phyloP scores from a whole-genome alignment of 2,113 vertebrate genomes.

The Pseudolaguvia tuberculata region DNA sequence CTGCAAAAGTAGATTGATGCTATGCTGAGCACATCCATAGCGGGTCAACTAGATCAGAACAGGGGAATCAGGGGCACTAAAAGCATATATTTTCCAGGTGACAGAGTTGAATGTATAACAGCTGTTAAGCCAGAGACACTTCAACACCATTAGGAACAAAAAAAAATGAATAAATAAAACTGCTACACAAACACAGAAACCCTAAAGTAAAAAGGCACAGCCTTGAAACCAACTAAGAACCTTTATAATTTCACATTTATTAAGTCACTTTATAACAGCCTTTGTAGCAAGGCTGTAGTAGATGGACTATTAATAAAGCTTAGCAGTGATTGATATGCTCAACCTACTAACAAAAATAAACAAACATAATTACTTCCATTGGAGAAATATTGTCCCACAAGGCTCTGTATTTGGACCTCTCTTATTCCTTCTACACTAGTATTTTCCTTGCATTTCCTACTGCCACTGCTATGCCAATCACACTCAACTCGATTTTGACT shows the following conservation, averaged over 20 bases:
- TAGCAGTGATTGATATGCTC: not conserved
- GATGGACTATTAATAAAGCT: not conserved
- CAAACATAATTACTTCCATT: not conserved
- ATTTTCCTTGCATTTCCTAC: no score
- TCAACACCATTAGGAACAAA: not conserved
- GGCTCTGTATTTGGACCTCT: no score
- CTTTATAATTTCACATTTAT: not conserved
- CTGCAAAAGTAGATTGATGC: not conserved
- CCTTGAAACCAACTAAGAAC: not conserved
- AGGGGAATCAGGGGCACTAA: constrained; percentile 14
- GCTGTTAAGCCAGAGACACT: not conserved
- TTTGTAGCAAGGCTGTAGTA: not conserved
- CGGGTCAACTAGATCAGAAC: constrained; percentile 24
- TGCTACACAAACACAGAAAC: not conserved
- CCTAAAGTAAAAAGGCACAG: not conserved
- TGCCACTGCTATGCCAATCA: no score
- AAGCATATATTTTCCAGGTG: constrained; percentile 20
- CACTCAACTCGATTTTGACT: no score
- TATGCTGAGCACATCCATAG: constrained; percentile 25
- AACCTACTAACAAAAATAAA: not conserved
- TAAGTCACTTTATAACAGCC: not conserved
- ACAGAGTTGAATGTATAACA: constrained; percentile 9
- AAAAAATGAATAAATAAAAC: not conserved
- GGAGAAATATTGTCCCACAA: no score
- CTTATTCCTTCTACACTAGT: no score